Evolutionary conservation across 2,888 invertebrate genomes (phyloP), one percentile per base, ranked within the genome.

Genomic region (Aphelenchoides bicaudatus): DNA sequence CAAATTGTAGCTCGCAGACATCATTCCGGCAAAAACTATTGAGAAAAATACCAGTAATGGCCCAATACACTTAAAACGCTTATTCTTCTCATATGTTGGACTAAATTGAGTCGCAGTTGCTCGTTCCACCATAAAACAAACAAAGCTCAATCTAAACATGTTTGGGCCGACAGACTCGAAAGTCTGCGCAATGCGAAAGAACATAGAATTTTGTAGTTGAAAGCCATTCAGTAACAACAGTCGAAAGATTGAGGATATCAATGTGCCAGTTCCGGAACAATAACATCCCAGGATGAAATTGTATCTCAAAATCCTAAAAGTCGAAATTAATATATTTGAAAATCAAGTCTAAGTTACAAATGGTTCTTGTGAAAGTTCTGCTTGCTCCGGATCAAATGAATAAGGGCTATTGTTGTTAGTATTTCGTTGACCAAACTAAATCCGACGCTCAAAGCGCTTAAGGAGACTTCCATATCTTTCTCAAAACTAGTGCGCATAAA

Each of bases 141-240:
- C 43, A 16, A 51, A 51, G n/a, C 37, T 51, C 39, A 51, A 19
- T 23, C 52, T 34, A 19, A 51, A 51, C 10, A 51, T 34, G 3
- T 51, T 51, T 2, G 52, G 52, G 8, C 52, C 52, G 13, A 51
- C 10, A 19, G 52, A 51, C 28, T 51, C 52, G 52, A 51, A 51
- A n/a, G 37, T 51, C 2, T 51, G 19, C 3, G 39, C 21, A 8
- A 51, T 13, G 13, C 21, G 19, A 39, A 25, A 51, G 13, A 43
- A n/a, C 19, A 34, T 37, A 13, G 23, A 8, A 13, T 13, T 28
- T n/a, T 2, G 27, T 2, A 51, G 2, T 10, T 51, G 13, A 13
- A 34, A 23, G 8, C 37, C n/a, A 39, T 16, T 51, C 16, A 51
- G 37, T 23, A 51, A 16, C 3, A 51, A n/a, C 21, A 51, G 19